phyloP scores from a whole-genome alignment of 2,113 vertebrate species.

The Uropsilus gracilis region DNA sequence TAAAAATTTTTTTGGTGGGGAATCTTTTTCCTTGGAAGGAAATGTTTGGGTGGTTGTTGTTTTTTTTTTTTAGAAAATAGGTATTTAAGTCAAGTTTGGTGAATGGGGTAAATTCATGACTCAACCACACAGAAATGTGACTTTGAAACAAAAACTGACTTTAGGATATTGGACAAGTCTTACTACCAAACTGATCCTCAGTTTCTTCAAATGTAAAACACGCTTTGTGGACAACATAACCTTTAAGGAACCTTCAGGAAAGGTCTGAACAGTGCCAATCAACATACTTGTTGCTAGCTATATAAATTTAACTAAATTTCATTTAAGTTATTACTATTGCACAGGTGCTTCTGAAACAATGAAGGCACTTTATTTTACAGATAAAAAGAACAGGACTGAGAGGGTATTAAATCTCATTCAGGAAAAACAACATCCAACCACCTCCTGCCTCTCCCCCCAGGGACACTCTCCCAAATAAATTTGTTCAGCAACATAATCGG shows the following conservation, averaged over 20 bases:
- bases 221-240: neutral
- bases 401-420: neutral
- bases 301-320: neutral
- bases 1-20: neutral
- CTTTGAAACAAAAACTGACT: neutral
- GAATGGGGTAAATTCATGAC: neutral
- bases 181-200: neutral
- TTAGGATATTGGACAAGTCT: neutral
- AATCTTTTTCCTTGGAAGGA: neutral
- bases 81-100: neutral
- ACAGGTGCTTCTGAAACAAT: neutral
- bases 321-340: neutral
- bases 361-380: neutral
- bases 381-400: conserved; percentile 15
- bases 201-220: neutral
- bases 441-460: neutral
- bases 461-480: conserved; percentile 3
- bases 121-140: neutral
- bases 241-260: neutral
- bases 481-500: neutral
- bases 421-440: neutral
- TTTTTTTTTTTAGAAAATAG: neutral
- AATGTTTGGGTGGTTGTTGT: too few relatives aligned
- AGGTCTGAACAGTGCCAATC: neutral
- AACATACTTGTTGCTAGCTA: neutral